phyloP scores from a whole-genome alignment of 1,140 invertebrate species.

The Neodiprion fabricii region DNA sequence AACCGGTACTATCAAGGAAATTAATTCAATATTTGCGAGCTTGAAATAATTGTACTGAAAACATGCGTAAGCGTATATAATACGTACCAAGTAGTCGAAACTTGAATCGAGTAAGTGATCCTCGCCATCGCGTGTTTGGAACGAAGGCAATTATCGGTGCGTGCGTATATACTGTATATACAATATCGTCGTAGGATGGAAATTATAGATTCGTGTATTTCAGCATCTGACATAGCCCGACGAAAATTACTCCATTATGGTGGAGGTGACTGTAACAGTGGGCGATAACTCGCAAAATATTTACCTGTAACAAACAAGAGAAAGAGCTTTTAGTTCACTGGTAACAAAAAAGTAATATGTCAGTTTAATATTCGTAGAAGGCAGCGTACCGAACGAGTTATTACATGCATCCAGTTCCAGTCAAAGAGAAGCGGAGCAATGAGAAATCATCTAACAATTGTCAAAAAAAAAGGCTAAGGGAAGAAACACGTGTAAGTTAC shows the following conservation, averaged over 20 bases:
- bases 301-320: slow-evolving; percentile 30
- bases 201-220: not conserved
- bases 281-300: slow-evolving; percentile 17
- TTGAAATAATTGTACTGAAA: too few relatives aligned
- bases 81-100: too few relatives aligned
- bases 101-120: not conserved
- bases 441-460: too few relatives aligned
- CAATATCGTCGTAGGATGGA: not conserved
- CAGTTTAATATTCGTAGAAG: not conserved
- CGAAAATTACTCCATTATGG: not conserved
- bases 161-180: too few relatives aligned
- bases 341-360: slow-evolving; percentile 25
- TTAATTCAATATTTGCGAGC: too few relatives aligned
- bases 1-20: too few relatives aligned
- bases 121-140: not conserved
- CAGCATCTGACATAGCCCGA: not conserved
- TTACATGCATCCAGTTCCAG: not conserved
- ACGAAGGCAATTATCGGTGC: not conserved
- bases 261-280: not conserved
- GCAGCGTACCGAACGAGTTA: not conserved
- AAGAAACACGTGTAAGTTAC: too few relatives aligned
- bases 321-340: slow-evolving; percentile 19
- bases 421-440: too few relatives aligned
- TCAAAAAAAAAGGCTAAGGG: too few relatives aligned
- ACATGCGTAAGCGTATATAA: too few relatives aligned